Base-by-base conservation (phyloP, 2,113 vertebrate genomes). In the Siniperca chuatsi region DNA sequence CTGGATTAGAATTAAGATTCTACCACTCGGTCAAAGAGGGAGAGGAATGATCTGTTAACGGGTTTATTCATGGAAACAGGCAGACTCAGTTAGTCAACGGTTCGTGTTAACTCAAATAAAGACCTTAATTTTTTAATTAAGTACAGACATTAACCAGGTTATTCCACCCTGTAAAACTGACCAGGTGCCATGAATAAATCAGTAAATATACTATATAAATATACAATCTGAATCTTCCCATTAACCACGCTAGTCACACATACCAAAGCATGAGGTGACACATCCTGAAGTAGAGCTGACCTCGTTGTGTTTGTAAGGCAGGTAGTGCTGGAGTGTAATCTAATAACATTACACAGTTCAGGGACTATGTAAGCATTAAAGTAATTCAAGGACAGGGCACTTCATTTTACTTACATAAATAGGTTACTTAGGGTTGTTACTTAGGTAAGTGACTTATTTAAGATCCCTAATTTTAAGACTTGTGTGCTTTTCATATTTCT, bases 1-100 rank as follows among this genome's bases (percentile, higher is more conserved):
- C 23, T 46, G 74, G 79, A 90, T 93, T 87, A 90, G 54, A 80
- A 8, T 18, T 1, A 82, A 52, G 77, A 84, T 81, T 58, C 48
- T 44, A 33, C 54, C 68, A 67, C 61, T 75, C 18, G 2, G 33
- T 64, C 60, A 57, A 25, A 64, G 78, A 65, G 42, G 48, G 57
- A 73, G 58, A 37, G 25, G 33, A 50, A 20, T n/a, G 57, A 81
- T 84, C 72, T 74, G 85, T n/a, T 87, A 46, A 75, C 25, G 11
- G 58, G 67, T 88, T 83, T 79, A 71, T 65, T 83, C 1, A 61
- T 54, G 12, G 44, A 15, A 82, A 42, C 62, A 37, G 33, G 18
- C 7, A 61, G 74, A 58, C 48, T 55, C 65, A 54, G 55, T 69
- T 10, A 73, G 58, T 62, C 52, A 6, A 70, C 67, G 37, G 16